These are phyloP conservation scores for human DNA, from an alignment of 2,113 vertebrate genomes.

Conservation along the genomic window DNA sequence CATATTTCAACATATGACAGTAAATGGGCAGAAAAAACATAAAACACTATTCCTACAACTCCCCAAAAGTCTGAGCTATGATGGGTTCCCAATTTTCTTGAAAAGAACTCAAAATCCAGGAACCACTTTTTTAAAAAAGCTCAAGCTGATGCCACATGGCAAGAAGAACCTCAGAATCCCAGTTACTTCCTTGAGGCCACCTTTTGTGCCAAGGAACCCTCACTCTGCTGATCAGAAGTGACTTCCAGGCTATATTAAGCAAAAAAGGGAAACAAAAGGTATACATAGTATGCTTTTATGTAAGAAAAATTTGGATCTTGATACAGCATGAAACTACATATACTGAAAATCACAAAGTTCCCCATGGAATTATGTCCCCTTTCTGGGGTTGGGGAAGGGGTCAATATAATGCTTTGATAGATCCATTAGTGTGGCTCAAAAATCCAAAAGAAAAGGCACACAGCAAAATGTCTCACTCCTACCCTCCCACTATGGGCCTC, in stretches of 20 bases:
- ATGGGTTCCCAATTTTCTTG: background rate
- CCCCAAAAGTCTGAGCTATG: background rate
- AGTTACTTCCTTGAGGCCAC: background rate
- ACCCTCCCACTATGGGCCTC: background rate
- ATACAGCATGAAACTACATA: background rate
- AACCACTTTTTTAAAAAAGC: background rate
- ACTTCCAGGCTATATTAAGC: background rate
- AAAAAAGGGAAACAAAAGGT: background rate
- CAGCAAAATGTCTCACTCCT: background rate
- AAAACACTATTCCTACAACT: background rate
- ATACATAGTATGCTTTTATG: background rate
- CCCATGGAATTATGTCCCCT: background rate
- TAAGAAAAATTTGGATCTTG: background rate
- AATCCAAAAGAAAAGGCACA: background rate
- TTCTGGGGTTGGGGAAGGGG: too few species aligned
- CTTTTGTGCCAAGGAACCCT: background rate
- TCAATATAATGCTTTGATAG: background rate
- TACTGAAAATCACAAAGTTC: background rate
- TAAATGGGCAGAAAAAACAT: background rate
- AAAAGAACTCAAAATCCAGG: slow-evolving; percentile 28
- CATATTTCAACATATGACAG: background rate
- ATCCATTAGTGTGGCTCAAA: background rate
- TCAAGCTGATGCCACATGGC: background rate
- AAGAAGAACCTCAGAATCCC: background rate
- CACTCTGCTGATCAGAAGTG: background rate